Base-by-base conservation (phyloP, 2,888 invertebrate genomes). In the Amblyteles armatorius region DNA sequence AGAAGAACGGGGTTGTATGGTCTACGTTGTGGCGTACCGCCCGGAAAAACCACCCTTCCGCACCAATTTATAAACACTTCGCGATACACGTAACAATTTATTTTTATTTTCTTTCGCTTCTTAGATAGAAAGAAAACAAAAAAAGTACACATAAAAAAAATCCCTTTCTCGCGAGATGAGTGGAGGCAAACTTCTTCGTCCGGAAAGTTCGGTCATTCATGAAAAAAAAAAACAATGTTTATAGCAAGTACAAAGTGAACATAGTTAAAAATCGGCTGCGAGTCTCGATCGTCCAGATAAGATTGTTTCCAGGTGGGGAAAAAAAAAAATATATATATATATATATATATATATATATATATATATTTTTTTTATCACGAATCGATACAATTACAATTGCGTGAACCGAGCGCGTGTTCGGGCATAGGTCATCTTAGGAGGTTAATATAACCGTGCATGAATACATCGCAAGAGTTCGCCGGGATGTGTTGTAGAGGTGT, bases 361-460 rank as follows among this genome's bases (percentile, higher is more conserved):
- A n/a, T n/a, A n/a, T n/a, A n/a, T n/a, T n/a, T n/a, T n/a, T n/a
- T n/a, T n/a, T n/a, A 52, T 71, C 36, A 4, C 11, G 33, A 19
- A 60, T 73, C 60, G 60, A 73, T 60, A 63, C 3, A 19, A 69
- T 40, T 29, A 19, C n/a, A n/a, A 57, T 74, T 55, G 33, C 60
- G 72, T 55, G 74, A 48, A 33, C 36, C 57, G 48, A 55, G 36
- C 60, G 0, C 26, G 33, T 1, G 33, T 16, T 77, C 9, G 52
- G 40, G 29, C 72, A 79, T 73, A 72, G 85, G 79, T 85, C 85
- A 85, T 82, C 52, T 85, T 79, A 82, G 48, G 82, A 67, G 82
- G 82, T 82, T 82, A 52, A 26, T 60, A 55, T 74, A 73, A 69
- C 29, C 16, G 65, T 50, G 63, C 26, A 19, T 60, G 65, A 7